phyloP scores from a whole-genome alignment of 64 coral and sea anemone genomes.

The Montipora sp. region DNA sequence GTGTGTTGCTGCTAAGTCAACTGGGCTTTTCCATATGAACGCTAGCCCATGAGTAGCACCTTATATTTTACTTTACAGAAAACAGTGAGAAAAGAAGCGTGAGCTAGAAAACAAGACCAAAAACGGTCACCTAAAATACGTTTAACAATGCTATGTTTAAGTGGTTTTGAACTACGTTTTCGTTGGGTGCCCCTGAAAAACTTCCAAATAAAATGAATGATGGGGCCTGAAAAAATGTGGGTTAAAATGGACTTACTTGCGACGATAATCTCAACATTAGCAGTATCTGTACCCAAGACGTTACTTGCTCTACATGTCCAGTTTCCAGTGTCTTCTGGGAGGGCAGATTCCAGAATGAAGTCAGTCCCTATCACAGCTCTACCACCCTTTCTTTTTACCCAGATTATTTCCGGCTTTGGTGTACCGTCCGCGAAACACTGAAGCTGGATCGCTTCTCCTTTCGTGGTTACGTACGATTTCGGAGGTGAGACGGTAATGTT shows the following conservation, averaged over 20 bases:
- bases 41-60: too few relatives aligned
- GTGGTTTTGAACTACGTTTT: too few relatives aligned
- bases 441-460: constrained; percentile 12
- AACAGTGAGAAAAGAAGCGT: too few relatives aligned
- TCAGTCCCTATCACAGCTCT: constrained; percentile 20
- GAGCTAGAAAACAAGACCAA: too few relatives aligned
- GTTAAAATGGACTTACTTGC: constrained; percentile 35
- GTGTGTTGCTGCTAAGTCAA: too few relatives aligned
- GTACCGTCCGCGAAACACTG: constrained; percentile 2
- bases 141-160: too few relatives aligned
- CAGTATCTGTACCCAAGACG: constrained; percentile 55
- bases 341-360: constrained; percentile 27
- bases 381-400: constrained; percentile 47
- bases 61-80: too few relatives aligned
- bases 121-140: too few relatives aligned
- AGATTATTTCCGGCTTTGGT: constrained; percentile 52
- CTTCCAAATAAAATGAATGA: too few relatives aligned
- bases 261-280: constrained; percentile 34
- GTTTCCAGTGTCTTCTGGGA: constrained; percentile 53
- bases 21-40: too few relatives aligned
- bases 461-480: constrained; percentile 5
- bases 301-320: constrained; percentile 65
- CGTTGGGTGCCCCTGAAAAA: too few relatives aligned
- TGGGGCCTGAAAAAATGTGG: too few relatives aligned
- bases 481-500: constrained; percentile 46